Base-by-base conservation (phyloP, 2,797 vertebrate genomes). In the Liparis tanakae region DNA sequence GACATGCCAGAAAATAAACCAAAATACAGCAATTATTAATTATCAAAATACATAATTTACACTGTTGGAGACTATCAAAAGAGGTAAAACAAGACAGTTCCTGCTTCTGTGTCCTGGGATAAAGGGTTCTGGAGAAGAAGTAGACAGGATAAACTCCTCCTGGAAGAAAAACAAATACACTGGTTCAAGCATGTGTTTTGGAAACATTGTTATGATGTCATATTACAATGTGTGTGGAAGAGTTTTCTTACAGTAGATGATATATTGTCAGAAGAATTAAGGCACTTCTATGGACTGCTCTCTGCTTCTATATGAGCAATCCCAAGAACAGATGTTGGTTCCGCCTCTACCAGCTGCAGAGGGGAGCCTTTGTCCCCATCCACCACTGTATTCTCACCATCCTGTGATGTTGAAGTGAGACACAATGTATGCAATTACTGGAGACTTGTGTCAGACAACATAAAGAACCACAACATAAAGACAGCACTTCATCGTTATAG, bases 271-370 rank as follows among this genome's bases (percentile, higher is more conserved):
- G 39, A 73, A 57, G 72, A 73, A 88, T 94, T 85, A 82, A 92
- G 93, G 89, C 94, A 89, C 81, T 91, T 88, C 90, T 96, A 95
- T 55, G 94, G 95, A 87, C 94, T 92, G 87, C 88, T 87, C 74
- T 79, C 90, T 78, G 87, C 92, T 62, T 92, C 90, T 53, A 80
- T 84, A 83, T 91, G 78, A 72, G 68, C 62, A 7, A 81, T 82
- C 74, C 90, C 92, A 86, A 82, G 93, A 30, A 78, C 63, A 61
- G 72, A 63, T 15, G 69, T 53, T 7, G 55, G 25, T 53, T 81
- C 58, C 8, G 0, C 65, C 22, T 67, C 74, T 6, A n/a, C 76
- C 48, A 39, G 64, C 70, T 77, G 81, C 33, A 74, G 70, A 33
- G 68, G 18, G 59, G 75, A 72, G 66, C 30, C 73, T 71, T 84